phyloP scores from a whole-genome alignment of 2,797 vertebrate genomes.

The Stomatorhinus walkeri region DNA sequence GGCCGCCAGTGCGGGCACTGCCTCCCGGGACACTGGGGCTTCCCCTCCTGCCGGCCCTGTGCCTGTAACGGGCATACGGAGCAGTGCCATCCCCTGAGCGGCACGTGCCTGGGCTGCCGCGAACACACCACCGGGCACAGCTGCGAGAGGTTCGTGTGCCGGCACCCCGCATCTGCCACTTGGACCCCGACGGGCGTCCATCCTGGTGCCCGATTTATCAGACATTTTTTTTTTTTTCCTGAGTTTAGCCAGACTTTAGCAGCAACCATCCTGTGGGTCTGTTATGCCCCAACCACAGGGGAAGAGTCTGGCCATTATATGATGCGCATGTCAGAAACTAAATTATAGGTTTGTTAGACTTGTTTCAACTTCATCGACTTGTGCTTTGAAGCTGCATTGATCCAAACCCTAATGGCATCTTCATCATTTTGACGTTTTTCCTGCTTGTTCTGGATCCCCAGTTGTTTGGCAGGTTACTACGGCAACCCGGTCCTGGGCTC shows the following conservation, averaged over 20 bases:
- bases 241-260: not conserved
- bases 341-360: not conserved
- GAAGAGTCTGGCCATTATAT: not conserved
- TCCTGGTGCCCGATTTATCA: not conserved
- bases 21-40: slow-evolving; percentile 87
- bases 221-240: not conserved
- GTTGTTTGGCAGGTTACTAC: slow-evolving; percentile 84
- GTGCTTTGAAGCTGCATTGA: not conserved
- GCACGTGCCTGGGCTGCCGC: slow-evolving; percentile 73
- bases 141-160: slow-evolving; percentile 74
- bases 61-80: slow-evolving; percentile 81
- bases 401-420: not conserved
- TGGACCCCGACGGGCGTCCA: not conserved
- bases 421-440: not conserved
- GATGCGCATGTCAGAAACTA: not conserved
- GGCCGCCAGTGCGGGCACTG: slow-evolving; percentile 81
- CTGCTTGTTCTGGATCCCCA: slow-evolving; percentile 34
- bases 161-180: not conserved
- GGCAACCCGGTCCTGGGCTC: slow-evolving; percentile 83
- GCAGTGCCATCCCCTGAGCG: slow-evolving; percentile 66
- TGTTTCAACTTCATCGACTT: not conserved
- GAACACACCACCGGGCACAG: slow-evolving; percentile 74
- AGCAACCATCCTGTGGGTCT: not conserved
- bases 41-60: slow-evolving; percentile 81
- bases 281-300: not conserved